A percentile compares a stretch with the other conserved stretches of the same genome.
phyloP scores from a whole-genome alignment of 1,140 invertebrate species.

The Coptotermes formosanus region DNA sequence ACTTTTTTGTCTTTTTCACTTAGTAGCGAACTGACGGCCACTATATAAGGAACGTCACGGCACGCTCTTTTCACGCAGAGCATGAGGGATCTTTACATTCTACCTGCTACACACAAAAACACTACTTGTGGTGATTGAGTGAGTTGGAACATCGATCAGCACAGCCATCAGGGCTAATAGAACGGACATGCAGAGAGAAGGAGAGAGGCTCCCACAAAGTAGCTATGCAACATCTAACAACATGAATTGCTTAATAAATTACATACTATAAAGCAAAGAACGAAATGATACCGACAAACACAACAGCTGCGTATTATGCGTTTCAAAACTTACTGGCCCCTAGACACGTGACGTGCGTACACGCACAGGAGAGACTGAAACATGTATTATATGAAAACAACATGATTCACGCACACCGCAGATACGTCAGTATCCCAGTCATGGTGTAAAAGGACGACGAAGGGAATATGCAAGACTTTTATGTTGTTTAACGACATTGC shows the following conservation, averaged over 20 bases:
- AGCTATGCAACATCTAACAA: neutral
- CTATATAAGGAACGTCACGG: slow-evolving; percentile 6
- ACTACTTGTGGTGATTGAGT: neutral
- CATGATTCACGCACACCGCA: too few relatives aligned
- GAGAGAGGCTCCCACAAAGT: neutral
- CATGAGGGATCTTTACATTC: neutral
- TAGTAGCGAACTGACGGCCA: neutral
- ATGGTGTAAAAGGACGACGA: too few relatives aligned
- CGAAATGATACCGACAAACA: neutral
- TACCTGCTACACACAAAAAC: neutral
- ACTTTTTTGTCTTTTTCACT: neutral
- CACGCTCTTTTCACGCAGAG: neutral
- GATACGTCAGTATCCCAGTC: too few relatives aligned
- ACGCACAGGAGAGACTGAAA: too few relatives aligned
- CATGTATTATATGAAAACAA: too few relatives aligned
- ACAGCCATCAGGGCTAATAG: slow-evolving; percentile 2
- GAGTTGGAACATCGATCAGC: neutral
- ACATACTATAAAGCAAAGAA: neutral
- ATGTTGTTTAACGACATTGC: too few relatives aligned
- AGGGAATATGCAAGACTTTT: too few relatives aligned
- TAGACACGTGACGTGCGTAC: too few relatives aligned
- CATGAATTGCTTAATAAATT: slow-evolving; percentile 19
- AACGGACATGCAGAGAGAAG: neutral
- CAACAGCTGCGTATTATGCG: neutral
- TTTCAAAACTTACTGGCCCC: neutral